Conservation (phyloP, 2,888 invertebrate genomes). For the Pollenia labialis region DNA sequence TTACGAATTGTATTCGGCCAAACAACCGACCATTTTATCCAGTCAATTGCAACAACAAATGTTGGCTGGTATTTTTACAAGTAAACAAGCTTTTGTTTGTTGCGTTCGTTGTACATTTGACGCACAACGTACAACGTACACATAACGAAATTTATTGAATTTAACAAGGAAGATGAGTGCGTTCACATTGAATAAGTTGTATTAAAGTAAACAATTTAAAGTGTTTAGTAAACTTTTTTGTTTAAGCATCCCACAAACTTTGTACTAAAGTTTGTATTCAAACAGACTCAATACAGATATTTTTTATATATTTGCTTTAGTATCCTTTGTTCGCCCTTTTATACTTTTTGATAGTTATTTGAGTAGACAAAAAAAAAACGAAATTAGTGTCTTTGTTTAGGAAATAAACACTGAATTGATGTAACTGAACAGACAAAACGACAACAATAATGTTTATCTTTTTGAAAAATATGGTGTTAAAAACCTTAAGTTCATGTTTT, state of each 20-base stretch:
- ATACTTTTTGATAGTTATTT: background rate
- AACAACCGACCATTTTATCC: slow-evolving; percentile 12
- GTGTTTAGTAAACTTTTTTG: slow-evolving; percentile 33
- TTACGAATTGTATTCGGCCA: slow-evolving; percentile 32
- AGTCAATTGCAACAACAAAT: slow-evolving; percentile 14
- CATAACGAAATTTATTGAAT: slow-evolving; percentile 43
- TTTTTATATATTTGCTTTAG: background rate
- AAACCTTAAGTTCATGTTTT: too few relatives aligned
- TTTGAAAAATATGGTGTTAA: too few relatives aligned
- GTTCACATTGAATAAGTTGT: slow-evolving; percentile 8
- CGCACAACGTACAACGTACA: slow-evolving; percentile 9
- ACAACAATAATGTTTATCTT: slow-evolving; percentile 7
- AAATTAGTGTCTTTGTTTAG: slow-evolving; percentile 28
- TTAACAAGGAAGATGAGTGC: slow-evolving; percentile 29
- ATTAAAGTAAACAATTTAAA: slow-evolving; percentile 3
- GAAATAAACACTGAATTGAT: slow-evolving; percentile 32
- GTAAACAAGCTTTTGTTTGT: slow-evolving; percentile 56
- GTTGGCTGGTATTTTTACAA: slow-evolving; percentile 40
- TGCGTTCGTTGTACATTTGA: slow-evolving; percentile 23
- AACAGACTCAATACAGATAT: background rate
- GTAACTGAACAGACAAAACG: background rate
- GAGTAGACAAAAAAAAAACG: background rate
- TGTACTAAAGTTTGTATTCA: slow-evolving; percentile 12
- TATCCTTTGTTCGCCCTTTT: slow-evolving; percentile 19
- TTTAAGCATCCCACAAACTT: slow-evolving; percentile 20